Percentiles rank a stretch among this genome's conserved stretches.
Evolutionary conservation across 2,888 invertebrate species (phyloP).

Genomic region (Drosophila silvestris): DNA sequence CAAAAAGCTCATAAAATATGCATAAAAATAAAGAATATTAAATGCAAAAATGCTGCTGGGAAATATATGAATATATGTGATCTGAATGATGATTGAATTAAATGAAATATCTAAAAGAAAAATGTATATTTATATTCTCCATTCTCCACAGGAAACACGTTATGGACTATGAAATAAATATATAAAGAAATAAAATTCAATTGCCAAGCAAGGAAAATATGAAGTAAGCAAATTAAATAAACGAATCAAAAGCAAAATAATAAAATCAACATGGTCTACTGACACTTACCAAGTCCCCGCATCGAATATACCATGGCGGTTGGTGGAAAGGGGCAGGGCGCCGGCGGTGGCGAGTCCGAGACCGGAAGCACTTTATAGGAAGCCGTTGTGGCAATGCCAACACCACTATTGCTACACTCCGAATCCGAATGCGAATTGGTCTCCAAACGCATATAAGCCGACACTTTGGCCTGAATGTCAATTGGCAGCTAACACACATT

Average conservation of each 20-base stretch:
- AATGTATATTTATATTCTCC: not conserved
- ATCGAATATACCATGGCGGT: conserved; percentile 92
- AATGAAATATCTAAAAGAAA: conserved; percentile 2
- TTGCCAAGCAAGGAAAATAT: conserved; percentile 7
- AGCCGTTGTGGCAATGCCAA: conserved; percentile 84
- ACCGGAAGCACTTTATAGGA: conserved; percentile 86
- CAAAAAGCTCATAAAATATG: conserved; percentile 15
- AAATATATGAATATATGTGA: conserved; percentile 7
- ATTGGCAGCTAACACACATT: conserved; percentile 90
- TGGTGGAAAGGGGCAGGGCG: conserved; percentile 89
- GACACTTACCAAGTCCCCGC: conserved; percentile 86
- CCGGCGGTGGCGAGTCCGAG: conserved; percentile 85
- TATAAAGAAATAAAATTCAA: conserved; percentile 15
- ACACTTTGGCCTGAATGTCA: conserved; percentile 96
- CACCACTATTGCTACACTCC: conserved; percentile 85
- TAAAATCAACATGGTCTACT: conserved; percentile 84
- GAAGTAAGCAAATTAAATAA: conserved; percentile 2
- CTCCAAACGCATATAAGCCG: conserved; percentile 87
- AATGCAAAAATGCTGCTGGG: conserved; percentile 1
- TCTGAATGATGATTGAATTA: conserved; percentile 23
- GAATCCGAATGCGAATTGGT: conserved; percentile 85
- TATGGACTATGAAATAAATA: conserved; percentile 21
- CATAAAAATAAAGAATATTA: conserved; percentile 4
- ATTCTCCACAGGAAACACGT: conserved; percentile 11
- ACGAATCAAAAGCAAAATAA: conserved; percentile 38